A percentile compares a stretch with the other conserved stretches of the same genome.
phyloP scores from a whole-genome alignment of 2,888 invertebrate species.

The Epiblema foenella region DNA sequence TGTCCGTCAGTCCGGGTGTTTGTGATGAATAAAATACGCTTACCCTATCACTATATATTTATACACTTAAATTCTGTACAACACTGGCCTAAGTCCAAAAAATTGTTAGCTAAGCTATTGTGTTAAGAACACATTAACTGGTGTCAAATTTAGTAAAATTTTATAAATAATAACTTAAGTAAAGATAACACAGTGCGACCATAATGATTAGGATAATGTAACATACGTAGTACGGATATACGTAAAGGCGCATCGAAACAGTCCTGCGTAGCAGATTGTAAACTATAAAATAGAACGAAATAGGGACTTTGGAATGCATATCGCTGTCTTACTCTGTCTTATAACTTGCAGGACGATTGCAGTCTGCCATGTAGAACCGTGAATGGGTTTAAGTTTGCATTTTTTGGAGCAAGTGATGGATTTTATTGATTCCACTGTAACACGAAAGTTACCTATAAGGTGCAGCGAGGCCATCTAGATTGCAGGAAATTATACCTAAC shows the following conservation, averaged over 20 bases:
- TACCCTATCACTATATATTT: constrained; percentile 45
- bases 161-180: constrained; percentile 43
- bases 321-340: background rate
- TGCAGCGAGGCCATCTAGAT: too few relatives aligned
- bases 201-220: background rate
- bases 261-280: background rate
- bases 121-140: constrained; percentile 60
- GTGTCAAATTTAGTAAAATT: constrained; percentile 60
- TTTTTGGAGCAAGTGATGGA: too few relatives aligned
- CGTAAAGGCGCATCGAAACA: background rate
- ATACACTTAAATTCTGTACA: constrained; percentile 44
- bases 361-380: background rate
- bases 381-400: background rate
- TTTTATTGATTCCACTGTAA: too few relatives aligned
- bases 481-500: too few relatives aligned
- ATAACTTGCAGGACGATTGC: too few relatives aligned
- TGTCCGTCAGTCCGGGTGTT: constrained; percentile 49
- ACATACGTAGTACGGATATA: background rate
- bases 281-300: background rate
- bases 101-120: constrained; percentile 60
- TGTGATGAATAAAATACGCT: constrained; percentile 58
- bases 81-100: constrained; percentile 62
- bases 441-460: too few relatives aligned
- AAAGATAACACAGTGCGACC: constrained; percentile 10
- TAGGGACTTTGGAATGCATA: background rate